Conservation (phyloP, 2,113 vertebrate species). For the Patagioenas fasciata region DNA sequence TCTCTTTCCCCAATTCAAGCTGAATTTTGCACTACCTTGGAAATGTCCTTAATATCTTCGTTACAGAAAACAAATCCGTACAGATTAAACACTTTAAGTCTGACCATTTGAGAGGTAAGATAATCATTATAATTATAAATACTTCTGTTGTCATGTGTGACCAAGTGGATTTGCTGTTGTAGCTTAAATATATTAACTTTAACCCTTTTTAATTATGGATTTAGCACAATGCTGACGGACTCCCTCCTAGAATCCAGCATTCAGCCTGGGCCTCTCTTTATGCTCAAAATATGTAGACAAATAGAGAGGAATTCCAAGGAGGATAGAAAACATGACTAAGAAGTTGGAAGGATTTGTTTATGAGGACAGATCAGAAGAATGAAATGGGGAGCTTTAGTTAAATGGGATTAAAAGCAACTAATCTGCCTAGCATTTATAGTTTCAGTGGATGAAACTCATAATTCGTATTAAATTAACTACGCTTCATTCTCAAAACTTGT, state of each 20-base stretch:
- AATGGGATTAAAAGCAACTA: slow-evolving; percentile 49
- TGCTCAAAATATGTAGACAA: slow-evolving; percentile 54
- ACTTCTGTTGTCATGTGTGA: slow-evolving; percentile 59
- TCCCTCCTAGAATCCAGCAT: slow-evolving; percentile 15
- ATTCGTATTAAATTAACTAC: neutral
- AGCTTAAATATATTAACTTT: slow-evolving; percentile 64
- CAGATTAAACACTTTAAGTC: slow-evolving; percentile 59
- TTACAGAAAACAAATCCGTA: slow-evolving; percentile 51
- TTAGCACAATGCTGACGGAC: slow-evolving; percentile 18
- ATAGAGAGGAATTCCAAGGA: slow-evolving; percentile 53
- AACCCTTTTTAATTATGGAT: slow-evolving; percentile 62
- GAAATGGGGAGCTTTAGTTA: slow-evolving; percentile 35
- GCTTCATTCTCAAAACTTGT: neutral
- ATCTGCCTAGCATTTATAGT: neutral
- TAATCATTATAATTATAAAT: slow-evolving; percentile 60
- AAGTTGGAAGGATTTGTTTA: slow-evolving; percentile 57
- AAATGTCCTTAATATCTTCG: slow-evolving; percentile 39
- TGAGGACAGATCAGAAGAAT: slow-evolving; percentile 43
- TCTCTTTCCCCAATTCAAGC: neutral
- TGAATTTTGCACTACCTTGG: neutral
- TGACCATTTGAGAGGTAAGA: slow-evolving; percentile 59
- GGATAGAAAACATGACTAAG: slow-evolving; percentile 59
- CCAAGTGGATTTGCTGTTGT: slow-evolving; percentile 47
- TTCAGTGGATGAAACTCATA: neutral
- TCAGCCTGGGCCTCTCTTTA: slow-evolving; percentile 47